These are phyloP conservation scores for Bambusicola thoracicus DNA, from an alignment of 2,113 vertebrate species.

Conservation along the genomic window DNA sequence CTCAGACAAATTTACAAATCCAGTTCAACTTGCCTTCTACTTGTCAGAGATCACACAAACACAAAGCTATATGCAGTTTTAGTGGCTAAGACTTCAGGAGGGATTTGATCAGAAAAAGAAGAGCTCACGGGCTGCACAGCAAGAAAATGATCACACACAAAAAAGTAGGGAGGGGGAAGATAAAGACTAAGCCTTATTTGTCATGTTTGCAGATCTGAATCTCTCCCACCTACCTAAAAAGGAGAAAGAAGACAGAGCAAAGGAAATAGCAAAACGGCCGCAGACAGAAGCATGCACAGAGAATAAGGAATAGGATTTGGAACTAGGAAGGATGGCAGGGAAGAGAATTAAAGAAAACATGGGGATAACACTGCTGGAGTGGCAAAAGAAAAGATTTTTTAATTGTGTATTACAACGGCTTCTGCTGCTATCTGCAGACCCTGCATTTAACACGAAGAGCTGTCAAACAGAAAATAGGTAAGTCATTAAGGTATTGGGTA, in stretches of 20 bases:
- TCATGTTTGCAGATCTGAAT: background rate
- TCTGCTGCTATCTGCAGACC: constrained; percentile 33
- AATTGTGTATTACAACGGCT: constrained; percentile 9
- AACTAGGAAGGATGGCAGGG: constrained; percentile 15
- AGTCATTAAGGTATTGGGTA: constrained; percentile 50
- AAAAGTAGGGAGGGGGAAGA: background rate
- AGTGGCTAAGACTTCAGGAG: constrained; percentile 18
- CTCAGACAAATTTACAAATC: constrained; percentile 26
- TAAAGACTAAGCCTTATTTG: constrained; percentile 10
- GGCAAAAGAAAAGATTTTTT: background rate
- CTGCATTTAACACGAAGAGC: constrained; percentile 7
- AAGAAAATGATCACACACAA: background rate
- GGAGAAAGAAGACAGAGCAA: background rate
- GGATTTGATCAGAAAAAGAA: constrained; percentile 50
- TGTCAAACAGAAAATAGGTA: constrained; percentile 36
- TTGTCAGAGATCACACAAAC: constrained; percentile 33
- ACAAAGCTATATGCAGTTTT: constrained; percentile 4
- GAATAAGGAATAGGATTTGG: background rate
- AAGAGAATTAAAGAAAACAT: constrained; percentile 1
- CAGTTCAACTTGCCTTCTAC: constrained; percentile 24
- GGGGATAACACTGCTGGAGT: background rate
- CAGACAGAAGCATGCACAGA: background rate
- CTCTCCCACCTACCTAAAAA: background rate
- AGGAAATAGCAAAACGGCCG: constrained; percentile 25
- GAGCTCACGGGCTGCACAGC: background rate